These are phyloP conservation scores for Tipula vernalis DNA, from an alignment of 2,888 invertebrate genomes.

Conservation along the genomic window DNA sequence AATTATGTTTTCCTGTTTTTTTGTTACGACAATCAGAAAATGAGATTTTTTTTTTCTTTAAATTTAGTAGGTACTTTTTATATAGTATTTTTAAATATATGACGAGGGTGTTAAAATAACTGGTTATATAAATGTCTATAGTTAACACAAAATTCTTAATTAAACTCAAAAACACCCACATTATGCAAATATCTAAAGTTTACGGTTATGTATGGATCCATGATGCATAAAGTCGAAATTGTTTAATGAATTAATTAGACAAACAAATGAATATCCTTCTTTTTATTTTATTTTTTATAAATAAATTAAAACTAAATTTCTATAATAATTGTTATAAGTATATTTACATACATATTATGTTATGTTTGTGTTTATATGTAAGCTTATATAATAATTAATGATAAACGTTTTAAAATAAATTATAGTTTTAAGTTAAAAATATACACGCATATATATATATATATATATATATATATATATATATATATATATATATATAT, in stretches of 20 bases:
- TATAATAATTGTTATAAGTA: background rate
- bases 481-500: constrained; percentile 5
- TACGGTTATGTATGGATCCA: background rate
- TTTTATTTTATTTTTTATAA: background rate
- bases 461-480: constrained; percentile 7
- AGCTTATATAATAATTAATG: background rate
- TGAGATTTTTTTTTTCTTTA: background rate
- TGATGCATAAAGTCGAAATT: background rate
- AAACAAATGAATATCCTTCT: background rate
- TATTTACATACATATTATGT: background rate
- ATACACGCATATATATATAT: background rate
- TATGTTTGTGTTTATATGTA: no score
- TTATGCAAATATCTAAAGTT: background rate
- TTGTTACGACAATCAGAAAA: background rate
- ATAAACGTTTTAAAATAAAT: background rate
- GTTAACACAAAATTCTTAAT: background rate
- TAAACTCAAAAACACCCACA: background rate
- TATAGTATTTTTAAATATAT: background rate
- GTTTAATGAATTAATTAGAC: background rate
- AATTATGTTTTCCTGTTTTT: background rate
- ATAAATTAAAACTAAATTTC: background rate
- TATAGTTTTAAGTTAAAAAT: background rate
- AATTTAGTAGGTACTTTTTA: background rate
- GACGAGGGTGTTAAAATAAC: background rate
- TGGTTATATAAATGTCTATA: background rate